Evolutionary conservation across 1,140 invertebrate genomes (phyloP).

Genomic region (Cotesia vestalis): DNA sequence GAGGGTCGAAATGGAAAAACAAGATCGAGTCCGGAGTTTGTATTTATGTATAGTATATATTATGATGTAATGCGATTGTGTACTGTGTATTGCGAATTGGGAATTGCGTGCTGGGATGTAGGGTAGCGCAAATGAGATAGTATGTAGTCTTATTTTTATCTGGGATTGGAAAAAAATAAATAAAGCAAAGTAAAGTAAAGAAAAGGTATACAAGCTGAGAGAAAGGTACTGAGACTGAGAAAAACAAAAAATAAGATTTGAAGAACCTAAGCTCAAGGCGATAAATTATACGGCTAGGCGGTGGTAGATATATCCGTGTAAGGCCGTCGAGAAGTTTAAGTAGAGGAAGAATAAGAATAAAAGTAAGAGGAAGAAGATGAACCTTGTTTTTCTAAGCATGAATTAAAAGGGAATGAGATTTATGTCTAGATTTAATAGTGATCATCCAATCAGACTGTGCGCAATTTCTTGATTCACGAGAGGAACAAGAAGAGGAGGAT

Average conservation of each 20-base stretch:
- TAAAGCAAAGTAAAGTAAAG: slow-evolving; percentile 33
- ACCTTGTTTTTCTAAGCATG: slow-evolving; percentile 44
- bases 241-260: slow-evolving; percentile 31
- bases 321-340: too few relatives aligned
- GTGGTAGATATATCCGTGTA: slow-evolving; percentile 9
- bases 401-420: slow-evolving; percentile 49
- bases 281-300: slow-evolving; percentile 34
- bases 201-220: slow-evolving; percentile 41
- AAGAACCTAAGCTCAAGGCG: slow-evolving; percentile 2
- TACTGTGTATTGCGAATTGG: too few relatives aligned
- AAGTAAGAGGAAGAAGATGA: slow-evolving; percentile 31
- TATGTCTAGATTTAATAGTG: slow-evolving; percentile 52
- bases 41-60: too few relatives aligned
- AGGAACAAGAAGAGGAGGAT: too few relatives aligned
- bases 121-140: too few relatives aligned
- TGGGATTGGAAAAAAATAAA: slow-evolving; percentile 4
- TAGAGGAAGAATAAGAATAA: not conserved
- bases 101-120: too few relatives aligned
- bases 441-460: slow-evolving; percentile 43
- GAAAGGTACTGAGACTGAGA: slow-evolving; percentile 36
- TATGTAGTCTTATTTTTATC: too few relatives aligned
- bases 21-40: too few relatives aligned
- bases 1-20: too few relatives aligned
- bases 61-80: too few relatives aligned
- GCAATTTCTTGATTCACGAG: not conserved